Evolutionary conservation across 1,140 invertebrate species (phyloP).

Genomic region (Yoshiicerus persimilis): DNA sequence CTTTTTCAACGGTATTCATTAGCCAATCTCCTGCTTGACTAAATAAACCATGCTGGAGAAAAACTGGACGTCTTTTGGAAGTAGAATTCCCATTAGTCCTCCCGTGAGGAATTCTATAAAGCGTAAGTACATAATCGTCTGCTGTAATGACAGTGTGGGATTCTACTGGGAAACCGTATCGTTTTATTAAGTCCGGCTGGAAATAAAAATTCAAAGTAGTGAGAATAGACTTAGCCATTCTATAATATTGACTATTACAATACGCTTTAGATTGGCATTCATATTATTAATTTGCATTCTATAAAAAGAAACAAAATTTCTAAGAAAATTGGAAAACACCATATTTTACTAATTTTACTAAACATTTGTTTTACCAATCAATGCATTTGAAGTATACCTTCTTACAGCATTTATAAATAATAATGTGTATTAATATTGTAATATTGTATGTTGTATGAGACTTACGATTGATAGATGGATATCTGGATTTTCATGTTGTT

Average conservation of each 20-base stretch:
- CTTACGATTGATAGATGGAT: background rate
- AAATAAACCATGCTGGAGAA: slow-evolving; percentile 72
- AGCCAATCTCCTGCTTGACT: slow-evolving; percentile 75
- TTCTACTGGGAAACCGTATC: slow-evolving; percentile 26
- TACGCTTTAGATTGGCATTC: no score
- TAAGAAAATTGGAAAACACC: no score
- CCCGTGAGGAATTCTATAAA: slow-evolving; percentile 60
- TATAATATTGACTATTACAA: no score
- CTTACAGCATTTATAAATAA: no score
- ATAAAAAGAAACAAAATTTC: no score
- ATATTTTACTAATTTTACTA: no score
- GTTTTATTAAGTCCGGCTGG: slow-evolving; percentile 30
- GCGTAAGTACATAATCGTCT: slow-evolving; percentile 62
- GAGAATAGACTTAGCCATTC: no score
- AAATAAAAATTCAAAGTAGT: background rate
- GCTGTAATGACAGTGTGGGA: slow-evolving; percentile 51
- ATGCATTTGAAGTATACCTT: no score
- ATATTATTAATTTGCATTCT: no score
- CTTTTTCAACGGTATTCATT: slow-evolving; percentile 64
- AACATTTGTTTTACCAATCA: no score
- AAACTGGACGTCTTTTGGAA: slow-evolving; percentile 39
- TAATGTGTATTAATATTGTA: background rate
- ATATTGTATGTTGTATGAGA: no score
- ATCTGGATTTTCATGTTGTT: background rate
- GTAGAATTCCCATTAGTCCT: slow-evolving; percentile 30